These are phyloP conservation scores for cat (Felis catus) DNA, from an alignment of 2,113 vertebrate genomes.

Conservation along the genomic window F.catus_Fca126_mat1.0 CM031414.1:117153001-117153500, in stretches of 20 bases:
- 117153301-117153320: background rate
- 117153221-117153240: background rate
- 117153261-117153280: background rate
- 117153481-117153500: background rate
- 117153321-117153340: background rate
- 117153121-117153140: background rate
- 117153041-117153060: constrained; percentile 17
- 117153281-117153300: constrained; percentile 6
- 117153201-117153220: background rate
- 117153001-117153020: background rate
- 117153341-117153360: constrained; percentile 7
- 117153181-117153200: background rate
- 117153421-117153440: constrained; percentile 49
- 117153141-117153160: background rate
- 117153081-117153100: background rate
- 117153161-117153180: background rate
- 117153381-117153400: constrained; percentile 24
- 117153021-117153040: background rate
- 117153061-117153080: background rate
- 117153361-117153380: background rate
- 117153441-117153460: background rate
- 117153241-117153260: background rate
- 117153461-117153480: background rate
- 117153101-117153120: background rate
- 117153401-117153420: constrained; percentile 21